Conservation (phyloP, 2,797 vertebrate species). For the Poeciliopsis presidionis region DNA sequence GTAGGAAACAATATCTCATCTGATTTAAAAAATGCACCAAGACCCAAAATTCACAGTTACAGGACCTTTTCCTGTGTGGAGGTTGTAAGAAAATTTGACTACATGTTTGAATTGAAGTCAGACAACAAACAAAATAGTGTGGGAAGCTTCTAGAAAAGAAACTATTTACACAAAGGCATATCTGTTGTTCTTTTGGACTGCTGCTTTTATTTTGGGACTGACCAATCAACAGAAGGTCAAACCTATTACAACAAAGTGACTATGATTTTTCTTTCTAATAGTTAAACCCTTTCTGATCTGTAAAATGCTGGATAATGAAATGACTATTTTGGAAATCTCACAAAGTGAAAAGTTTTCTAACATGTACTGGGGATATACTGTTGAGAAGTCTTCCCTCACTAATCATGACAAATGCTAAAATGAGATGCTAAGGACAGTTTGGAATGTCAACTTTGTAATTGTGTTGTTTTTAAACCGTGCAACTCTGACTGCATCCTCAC, state of each 20-base stretch:
- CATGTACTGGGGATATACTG: neutral
- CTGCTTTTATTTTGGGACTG: neutral
- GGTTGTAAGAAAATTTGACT: neutral
- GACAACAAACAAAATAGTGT: too few species aligned
- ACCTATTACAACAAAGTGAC: neutral
- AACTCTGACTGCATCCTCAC: neutral
- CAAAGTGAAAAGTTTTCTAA: neutral
- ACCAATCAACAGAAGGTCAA: neutral
- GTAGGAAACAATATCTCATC: neutral
- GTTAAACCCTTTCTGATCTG: neutral
- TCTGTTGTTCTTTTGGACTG: neutral
- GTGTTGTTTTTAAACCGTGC: neutral
- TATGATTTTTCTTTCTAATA: neutral
- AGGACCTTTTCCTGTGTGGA: neutral
- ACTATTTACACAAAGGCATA: neutral
- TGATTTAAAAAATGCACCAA: neutral
- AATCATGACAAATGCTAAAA: neutral
- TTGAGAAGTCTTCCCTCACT: neutral
- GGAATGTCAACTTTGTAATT: neutral
- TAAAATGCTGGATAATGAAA: neutral
- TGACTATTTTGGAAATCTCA: neutral
- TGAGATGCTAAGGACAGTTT: neutral
- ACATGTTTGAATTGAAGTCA: neutral
- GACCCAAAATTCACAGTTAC: neutral
- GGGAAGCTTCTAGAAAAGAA: neutral